Percentiles rank a stretch among this genome's conserved stretches.
These are phyloP conservation scores for Cyclophora punctaria DNA, from an alignment of 2,888 invertebrate genomes.

Conservation along the genomic window DNA sequence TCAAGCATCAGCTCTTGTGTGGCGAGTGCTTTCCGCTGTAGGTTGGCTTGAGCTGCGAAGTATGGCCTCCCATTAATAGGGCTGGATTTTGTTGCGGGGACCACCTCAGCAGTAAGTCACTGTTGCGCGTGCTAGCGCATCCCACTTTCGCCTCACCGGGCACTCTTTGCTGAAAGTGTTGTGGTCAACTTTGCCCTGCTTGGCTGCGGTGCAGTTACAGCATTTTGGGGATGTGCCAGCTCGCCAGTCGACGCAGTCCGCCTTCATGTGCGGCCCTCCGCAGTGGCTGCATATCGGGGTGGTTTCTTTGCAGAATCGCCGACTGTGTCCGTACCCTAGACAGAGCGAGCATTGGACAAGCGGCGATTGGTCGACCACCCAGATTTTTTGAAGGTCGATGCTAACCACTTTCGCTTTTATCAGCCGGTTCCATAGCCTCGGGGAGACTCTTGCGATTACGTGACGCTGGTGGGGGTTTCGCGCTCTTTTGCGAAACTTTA, in stretches of 20 bases:
- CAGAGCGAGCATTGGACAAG: no score
- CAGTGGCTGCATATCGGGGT: slow-evolving; percentile 1
- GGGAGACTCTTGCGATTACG: slow-evolving; percentile 6
- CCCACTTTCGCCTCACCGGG: slow-evolving; percentile 7
- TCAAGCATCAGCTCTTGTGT: no score
- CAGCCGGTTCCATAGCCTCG: slow-evolving; percentile 1
- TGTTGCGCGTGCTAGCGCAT: slow-evolving; percentile 5
- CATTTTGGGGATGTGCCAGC: background rate
- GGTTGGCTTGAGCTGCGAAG: no score
- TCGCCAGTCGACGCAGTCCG: background rate
- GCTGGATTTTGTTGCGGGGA: no score
- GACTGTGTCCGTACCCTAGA: no score
- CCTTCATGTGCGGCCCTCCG: background rate
- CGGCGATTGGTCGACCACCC: slow-evolving; percentile 7
- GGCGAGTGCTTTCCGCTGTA: no score
- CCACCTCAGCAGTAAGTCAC: no score
- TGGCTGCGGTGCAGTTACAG: background rate
- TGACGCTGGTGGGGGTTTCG: no score
- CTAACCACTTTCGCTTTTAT: background rate
- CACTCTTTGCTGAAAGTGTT: slow-evolving; percentile 9
- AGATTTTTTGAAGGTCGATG: background rate
- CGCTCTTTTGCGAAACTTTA: no score
- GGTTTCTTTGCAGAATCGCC: slow-evolving; percentile 3
- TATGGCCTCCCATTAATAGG: no score
- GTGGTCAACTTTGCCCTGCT: background rate